phyloP scores from a whole-genome alignment of 1,140 invertebrate species.

The Monomorium pharaonis region DNA sequence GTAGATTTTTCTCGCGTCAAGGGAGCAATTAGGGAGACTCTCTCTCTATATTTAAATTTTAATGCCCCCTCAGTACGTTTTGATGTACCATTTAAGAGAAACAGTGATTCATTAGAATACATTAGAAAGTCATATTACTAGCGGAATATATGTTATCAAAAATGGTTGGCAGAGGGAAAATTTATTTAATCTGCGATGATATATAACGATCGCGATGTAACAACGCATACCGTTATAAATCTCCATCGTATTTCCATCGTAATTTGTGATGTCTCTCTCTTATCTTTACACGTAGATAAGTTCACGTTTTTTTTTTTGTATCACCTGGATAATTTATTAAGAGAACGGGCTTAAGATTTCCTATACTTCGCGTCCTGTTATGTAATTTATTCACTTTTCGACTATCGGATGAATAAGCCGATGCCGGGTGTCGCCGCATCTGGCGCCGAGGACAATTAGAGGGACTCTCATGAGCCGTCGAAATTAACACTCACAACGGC shows the following conservation, averaged over 20 bases:
- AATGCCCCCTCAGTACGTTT: constrained; percentile 28
- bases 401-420: neutral
- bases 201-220: constrained; percentile 12
- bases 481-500: constrained; percentile 41
- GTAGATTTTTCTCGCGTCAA: constrained; percentile 35
- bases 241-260: constrained; percentile 17
- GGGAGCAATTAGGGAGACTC: constrained; percentile 10
- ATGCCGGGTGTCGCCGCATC: neutral
- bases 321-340: constrained; percentile 12
- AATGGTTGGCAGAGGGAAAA: neutral
- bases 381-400: neutral
- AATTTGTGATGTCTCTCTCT: constrained; percentile 17
- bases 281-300: constrained; percentile 16
- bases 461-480: constrained; percentile 9
- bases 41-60: constrained; percentile 49
- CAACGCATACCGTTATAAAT: constrained; percentile 1
- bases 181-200: constrained; percentile 24
- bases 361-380: neutral
- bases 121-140: constrained; percentile 27
- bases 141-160: constrained; percentile 26
- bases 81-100: constrained; percentile 11
- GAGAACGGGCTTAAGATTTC: neutral
- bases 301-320: neutral
- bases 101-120: constrained; percentile 17
- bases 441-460: constrained; percentile 42